Evolutionary conservation across 2,797 vertebrate species (phyloP).

Genomic region (Lepus townsendii): DNA sequence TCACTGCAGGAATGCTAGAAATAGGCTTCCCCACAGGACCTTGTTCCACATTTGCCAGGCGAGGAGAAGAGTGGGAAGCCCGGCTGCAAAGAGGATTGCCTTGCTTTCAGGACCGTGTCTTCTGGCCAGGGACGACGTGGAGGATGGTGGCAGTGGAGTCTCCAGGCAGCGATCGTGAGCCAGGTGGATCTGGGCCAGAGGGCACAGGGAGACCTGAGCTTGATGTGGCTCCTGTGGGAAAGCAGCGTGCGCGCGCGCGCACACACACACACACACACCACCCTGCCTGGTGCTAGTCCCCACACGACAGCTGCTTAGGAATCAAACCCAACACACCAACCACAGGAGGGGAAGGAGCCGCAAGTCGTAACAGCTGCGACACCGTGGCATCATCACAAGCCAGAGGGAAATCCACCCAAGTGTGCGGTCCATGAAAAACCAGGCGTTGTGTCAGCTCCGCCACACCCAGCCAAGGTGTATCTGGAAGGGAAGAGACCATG

Average conservation of each 20-base stretch:
- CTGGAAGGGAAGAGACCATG: neutral
- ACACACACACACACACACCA: neutral
- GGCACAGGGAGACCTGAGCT: neutral
- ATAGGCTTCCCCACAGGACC: neutral
- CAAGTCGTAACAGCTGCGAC: neutral
- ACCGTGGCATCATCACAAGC: neutral
- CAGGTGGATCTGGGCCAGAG: neutral
- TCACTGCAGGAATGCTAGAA: neutral
- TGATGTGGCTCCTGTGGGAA: rapidly evolving
- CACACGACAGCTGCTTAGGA: neutral
- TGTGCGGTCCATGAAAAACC: neutral
- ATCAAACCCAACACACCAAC: neutral
- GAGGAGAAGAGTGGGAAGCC: neutral
- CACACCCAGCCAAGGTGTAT: neutral
- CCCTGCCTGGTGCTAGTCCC: neutral
- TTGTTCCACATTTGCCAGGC: neutral
- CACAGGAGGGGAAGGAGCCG: neutral
- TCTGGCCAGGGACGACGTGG: neutral
- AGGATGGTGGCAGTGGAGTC: rapidly evolving
- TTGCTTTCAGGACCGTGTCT: neutral
- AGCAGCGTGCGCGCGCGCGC: no score
- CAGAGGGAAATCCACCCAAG: neutral
- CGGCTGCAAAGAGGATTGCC: neutral
- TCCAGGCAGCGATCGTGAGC: neutral
- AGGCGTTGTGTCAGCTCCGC: neutral